These are phyloP conservation scores for Leucoraja ocellata DNA, from an alignment of 2,797 vertebrate genomes.

Conservation along the genomic window DNA sequence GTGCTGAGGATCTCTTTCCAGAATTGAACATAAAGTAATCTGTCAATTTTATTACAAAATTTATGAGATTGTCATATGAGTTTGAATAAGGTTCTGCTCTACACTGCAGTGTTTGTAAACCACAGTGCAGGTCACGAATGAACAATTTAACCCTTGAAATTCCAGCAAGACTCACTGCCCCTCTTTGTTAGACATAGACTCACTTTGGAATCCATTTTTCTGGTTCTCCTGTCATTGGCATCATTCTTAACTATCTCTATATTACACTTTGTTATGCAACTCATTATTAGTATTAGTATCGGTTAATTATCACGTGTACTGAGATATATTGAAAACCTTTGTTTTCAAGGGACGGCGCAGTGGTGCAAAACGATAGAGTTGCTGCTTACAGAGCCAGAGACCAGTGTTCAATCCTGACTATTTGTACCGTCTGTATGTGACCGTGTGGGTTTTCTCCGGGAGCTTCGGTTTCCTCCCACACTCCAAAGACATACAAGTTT, in stretches of 20 bases:
- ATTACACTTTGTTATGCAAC: background rate
- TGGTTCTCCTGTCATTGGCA: background rate
- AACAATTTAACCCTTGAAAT: background rate
- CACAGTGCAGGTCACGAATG: background rate
- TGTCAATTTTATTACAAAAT: conserved; percentile 20
- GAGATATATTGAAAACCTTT: no score
- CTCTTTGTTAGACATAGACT: background rate
- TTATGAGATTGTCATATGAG: conserved; percentile 5
- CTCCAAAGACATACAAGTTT: no score
- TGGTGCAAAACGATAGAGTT: no score
- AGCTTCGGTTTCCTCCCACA: no score
- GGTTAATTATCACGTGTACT: no score
- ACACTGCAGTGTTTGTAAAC: background rate
- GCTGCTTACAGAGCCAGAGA: no score
- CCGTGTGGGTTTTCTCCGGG: no score
- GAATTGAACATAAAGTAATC: background rate
- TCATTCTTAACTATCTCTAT: background rate
- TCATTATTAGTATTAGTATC: background rate
- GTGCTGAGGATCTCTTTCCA: background rate
- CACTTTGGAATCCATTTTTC: background rate
- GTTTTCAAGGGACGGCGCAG: no score
- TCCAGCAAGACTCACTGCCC: background rate
- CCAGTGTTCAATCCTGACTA: no score
- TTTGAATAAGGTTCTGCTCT: background rate
- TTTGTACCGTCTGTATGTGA: no score